These are phyloP conservation scores for Eupithecia tripunctaria DNA, from an alignment of 2,888 invertebrate species.

Conservation along the genomic window DNA sequence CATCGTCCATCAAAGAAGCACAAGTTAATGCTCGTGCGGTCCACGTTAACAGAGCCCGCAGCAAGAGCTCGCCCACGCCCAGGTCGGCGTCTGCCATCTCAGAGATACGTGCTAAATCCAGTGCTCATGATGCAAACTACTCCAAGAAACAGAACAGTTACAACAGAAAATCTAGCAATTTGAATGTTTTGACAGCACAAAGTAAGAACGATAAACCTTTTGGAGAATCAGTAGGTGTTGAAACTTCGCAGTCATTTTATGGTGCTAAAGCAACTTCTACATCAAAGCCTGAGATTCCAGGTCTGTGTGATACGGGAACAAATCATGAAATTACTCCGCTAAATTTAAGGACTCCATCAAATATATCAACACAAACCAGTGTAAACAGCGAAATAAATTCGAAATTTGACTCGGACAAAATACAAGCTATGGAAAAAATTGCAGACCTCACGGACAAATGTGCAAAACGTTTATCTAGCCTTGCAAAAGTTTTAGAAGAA, in stretches of 20 bases:
- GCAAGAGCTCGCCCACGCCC: constrained; percentile 61
- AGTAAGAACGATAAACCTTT: constrained; percentile 10
- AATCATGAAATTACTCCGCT: constrained; percentile 33
- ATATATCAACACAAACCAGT: constrained; percentile 71
- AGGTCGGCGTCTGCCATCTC: constrained; percentile 40
- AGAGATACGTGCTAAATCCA: constrained; percentile 17
- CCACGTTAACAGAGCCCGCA: constrained; percentile 47
- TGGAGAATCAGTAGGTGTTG: constrained; percentile 18
- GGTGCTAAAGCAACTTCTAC: constrained; percentile 48
- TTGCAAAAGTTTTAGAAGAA: constrained; percentile 78
- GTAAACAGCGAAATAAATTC: constrained; percentile 66
- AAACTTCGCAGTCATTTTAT: constrained; percentile 36
- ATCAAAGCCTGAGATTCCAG: constrained; percentile 54
- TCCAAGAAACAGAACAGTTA: constrained; percentile 9
- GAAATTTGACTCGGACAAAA: constrained; percentile 73
- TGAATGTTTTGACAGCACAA: neutral
- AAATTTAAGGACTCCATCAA: constrained; percentile 45
- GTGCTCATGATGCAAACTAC: constrained; percentile 14
- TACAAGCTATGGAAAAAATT: constrained; percentile 80
- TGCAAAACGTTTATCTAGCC: constrained; percentile 74
- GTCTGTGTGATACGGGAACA: constrained; percentile 40
- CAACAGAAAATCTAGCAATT: constrained; percentile 27
- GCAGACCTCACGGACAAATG: constrained; percentile 79
- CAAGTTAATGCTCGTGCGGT: constrained; percentile 37
- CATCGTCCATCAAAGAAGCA: constrained; percentile 52